Evolutionary conservation across 1,140 invertebrate species (phyloP).

Genomic region (Macrocentrus cingulum): DNA sequence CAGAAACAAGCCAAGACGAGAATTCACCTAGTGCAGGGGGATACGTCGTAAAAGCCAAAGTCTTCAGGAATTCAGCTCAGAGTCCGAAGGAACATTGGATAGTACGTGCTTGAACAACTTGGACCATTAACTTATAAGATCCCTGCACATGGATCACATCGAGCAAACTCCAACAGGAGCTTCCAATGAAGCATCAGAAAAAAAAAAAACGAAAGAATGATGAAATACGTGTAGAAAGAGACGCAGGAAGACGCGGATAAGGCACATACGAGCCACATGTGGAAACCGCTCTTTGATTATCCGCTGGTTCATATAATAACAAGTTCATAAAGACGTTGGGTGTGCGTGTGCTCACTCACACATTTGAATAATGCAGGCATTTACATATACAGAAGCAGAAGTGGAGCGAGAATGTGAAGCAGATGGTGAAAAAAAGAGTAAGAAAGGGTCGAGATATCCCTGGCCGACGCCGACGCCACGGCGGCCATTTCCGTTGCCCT

Average conservation of each 20-base stretch:
- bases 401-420: neutral
- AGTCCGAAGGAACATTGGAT: conserved; percentile 1
- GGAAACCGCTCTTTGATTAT: conserved; percentile 56
- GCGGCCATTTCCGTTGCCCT: conserved; percentile 28
- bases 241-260: conserved; percentile 31
- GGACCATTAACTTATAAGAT: conserved; percentile 10
- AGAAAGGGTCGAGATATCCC: neutral
- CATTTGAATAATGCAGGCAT: conserved; percentile 49
- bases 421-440: conserved; percentile 7
- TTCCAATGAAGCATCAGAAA: neutral
- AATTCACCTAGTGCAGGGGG: neutral
- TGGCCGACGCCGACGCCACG: conserved; percentile 12
- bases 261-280: conserved; percentile 23
- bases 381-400: conserved; percentile 42
- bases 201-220: conserved; percentile 5
- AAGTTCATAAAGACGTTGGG: conserved; percentile 54
- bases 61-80: neutral
- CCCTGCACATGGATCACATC: no score
- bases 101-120: conserved; percentile 20
- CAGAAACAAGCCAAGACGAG: no score
- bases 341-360: conserved; percentile 38
- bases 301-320: conserved; percentile 51
- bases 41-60: conserved; percentile 17
- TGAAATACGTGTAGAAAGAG: conserved; percentile 19
- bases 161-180: no score